Base-by-base conservation (phyloP, 37 sponge, comb jelly and placozoan genomes). In the Haliclona indistincta region DNA sequence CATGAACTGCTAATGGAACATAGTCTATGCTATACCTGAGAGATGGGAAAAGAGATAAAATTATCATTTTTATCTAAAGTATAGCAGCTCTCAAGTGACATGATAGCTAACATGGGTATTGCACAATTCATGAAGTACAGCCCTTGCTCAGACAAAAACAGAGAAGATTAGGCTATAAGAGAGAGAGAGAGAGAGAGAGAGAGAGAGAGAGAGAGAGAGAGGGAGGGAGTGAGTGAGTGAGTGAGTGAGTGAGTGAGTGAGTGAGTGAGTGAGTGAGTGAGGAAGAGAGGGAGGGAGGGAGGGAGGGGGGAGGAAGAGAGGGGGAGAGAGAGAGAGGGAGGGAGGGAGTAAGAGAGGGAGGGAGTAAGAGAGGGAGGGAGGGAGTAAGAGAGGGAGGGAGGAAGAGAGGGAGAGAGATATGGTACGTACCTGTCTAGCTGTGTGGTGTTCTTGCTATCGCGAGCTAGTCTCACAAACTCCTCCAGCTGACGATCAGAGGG, bases 1-100 rank as follows among this genome's bases (percentile, higher is more conserved):
- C 90, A 0, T 89, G 70, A 10, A 89, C 65, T 4, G 85, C 79
- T 28, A 84, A 40, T 36, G 33, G 64, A 1, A 64, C 51, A 36
- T 73, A n/a, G 0, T 30, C 38, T 8, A 68, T 69, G 2, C 43
- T 64, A 58, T 73, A 83, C 22, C 78, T 76, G 54, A 35, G 62
- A 35, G 29, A n/a, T n/a, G n/a, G n/a, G n/a, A n/a, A n/a, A n/a
- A n/a, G n/a, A n/a, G n/a, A n/a, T n/a, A n/a, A n/a, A n/a, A n/a
- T n/a, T n/a, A n/a, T n/a, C n/a, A n/a, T n/a, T n/a, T n/a, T n/a
- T n/a, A n/a, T n/a, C n/a, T n/a, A n/a, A n/a, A n/a, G n/a, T n/a
- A n/a, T n/a, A n/a, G n/a, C n/a, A n/a, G n/a, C n/a, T n/a, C n/a
- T n/a, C n/a, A n/a, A n/a, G n/a, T n/a, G n/a, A n/a, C n/a, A n/a